Evolutionary conservation across 1,140 invertebrate species (phyloP).

Genomic region (Sitodiplosis mosellana): DNA sequence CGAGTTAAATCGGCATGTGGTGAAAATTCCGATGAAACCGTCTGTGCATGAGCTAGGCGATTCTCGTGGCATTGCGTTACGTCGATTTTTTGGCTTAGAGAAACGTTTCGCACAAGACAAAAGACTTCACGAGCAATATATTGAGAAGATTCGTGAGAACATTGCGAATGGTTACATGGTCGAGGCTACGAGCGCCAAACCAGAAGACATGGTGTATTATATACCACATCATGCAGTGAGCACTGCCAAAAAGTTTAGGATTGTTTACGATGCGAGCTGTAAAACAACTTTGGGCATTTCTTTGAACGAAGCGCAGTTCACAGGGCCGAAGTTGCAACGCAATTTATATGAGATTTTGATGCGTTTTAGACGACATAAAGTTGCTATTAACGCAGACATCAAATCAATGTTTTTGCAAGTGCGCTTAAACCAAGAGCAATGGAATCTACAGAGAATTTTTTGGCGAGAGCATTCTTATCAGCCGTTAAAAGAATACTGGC

Average conservation of each 20-base stretch:
- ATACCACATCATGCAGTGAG: not conserved
- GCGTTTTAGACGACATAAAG: constrained; percentile 19
- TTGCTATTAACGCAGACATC: constrained; percentile 20
- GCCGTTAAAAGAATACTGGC: constrained; percentile 8
- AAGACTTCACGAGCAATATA: too few relatives aligned
- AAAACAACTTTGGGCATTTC: constrained; percentile 12
- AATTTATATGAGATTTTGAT: constrained; percentile 23
- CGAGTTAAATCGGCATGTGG: too few relatives aligned
- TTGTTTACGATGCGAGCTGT: constrained; percentile 7
- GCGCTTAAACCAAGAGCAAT: constrained; percentile 12
- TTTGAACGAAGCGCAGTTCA: constrained; percentile 18
- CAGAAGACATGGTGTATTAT: not conserved
- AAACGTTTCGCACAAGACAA: too few relatives aligned
- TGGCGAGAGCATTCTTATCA: constrained; percentile 14
- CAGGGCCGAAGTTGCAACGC: constrained; percentile 21
- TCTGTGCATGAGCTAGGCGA: too few relatives aligned
- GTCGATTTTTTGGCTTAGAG: too few relatives aligned
- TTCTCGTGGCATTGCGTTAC: too few relatives aligned
- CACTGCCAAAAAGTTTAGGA: too few relatives aligned
- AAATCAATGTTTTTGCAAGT: constrained; percentile 24
- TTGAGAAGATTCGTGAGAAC: too few relatives aligned
- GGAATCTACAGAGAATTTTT: constrained; percentile 22
- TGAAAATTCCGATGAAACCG: too few relatives aligned
- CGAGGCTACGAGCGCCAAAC: too few relatives aligned
- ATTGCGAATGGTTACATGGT: too few relatives aligned